A percentile compares a stretch with the other conserved stretches of the same genome.
These are phyloP conservation scores for Lota lota DNA, from an alignment of 2,113 vertebrate genomes.

Conservation along the genomic window DNA sequence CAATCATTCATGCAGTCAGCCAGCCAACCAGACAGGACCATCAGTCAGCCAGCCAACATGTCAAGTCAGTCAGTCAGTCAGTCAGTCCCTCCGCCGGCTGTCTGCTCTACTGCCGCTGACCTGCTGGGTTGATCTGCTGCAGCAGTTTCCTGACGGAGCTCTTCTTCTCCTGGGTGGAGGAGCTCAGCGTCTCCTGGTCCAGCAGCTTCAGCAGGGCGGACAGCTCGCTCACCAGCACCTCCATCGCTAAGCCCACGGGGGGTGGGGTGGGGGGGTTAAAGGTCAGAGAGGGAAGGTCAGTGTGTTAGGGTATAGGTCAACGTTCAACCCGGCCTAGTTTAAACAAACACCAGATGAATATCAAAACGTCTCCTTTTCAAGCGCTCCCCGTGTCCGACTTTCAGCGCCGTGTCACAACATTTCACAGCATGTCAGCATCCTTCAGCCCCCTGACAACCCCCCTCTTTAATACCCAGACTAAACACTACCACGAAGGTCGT, in stretches of 20 bases:
- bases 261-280: constrained; percentile 29
- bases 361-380: too few species aligned
- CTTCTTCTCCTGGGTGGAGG: constrained; percentile 90
- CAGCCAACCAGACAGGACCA: background rate
- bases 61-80: too few species aligned
- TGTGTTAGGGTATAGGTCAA: background rate
- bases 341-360: constrained; percentile 48
- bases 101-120: constrained; percentile 56
- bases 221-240: constrained; percentile 91
- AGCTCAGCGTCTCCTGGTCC: constrained; percentile 91
- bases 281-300: constrained; percentile 39
- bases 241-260: constrained; percentile 76
- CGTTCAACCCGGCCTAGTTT: constrained; percentile 31
- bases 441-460: constrained; percentile 11
- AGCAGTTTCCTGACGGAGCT: constrained; percentile 85
- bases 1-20: background rate
- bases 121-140: constrained; percentile 88
- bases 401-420: constrained; percentile 32
- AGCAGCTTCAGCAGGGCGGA: constrained; percentile 87
- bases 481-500: constrained; percentile 30
- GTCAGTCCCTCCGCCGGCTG: background rate
- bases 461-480: constrained; percentile 20
- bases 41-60: background rate
- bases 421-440: constrained; percentile 34
- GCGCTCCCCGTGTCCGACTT: constrained; percentile 7